Base-by-base conservation (phyloP, 2,113 vertebrate genomes). In the Scophthalmus maximus region DNA sequence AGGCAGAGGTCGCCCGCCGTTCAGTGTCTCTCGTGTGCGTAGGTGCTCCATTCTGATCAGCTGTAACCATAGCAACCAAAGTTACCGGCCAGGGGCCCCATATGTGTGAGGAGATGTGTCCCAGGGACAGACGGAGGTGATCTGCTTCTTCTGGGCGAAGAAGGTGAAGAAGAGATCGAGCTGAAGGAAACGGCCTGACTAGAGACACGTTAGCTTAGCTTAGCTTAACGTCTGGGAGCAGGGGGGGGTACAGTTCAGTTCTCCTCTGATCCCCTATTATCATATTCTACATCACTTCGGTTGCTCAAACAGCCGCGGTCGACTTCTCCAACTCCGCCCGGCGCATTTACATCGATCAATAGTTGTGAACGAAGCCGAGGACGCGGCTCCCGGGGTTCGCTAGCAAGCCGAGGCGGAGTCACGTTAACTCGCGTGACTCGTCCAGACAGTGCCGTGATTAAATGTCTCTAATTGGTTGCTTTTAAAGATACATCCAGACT, bases 391-490 rank as follows among this genome's bases (percentile, higher is more conserved):
- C 10, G 15, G 46, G 42, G 8, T 47, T 49, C 12, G 30, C 30
- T 38, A 63, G 42, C 42, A 4, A 55, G 27, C 60, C 2, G 23
- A 22, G 32, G 15, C 8, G 8, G 32, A 49, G 17, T 38, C 60
- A 44, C 52, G 29, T 32, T n/a, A 44, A 34, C 32, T 46, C n/a
- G 26, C 63, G 62, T 34, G 44, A 73, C 59, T 69, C 12, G 11
- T 8, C 27, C 15, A 23, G 73, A 82, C 74, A 61, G 47, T 8
- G 18, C 66, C 34, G 30, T 85, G 82, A 87, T 87, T 87, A 88
- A 83, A 79, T 73, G 78, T 79, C 78, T 78, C 81, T 87, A 90
- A 90, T 87, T 85, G 82, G 65, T 78, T n/a, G 84, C 82, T 87
- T 81, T 87, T 70, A 83, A 74, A 86, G 74, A 78, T n/a, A 51